Evolutionary conservation across 2,113 vertebrate species (phyloP).

Genomic region (Scolopax mira): DNA sequence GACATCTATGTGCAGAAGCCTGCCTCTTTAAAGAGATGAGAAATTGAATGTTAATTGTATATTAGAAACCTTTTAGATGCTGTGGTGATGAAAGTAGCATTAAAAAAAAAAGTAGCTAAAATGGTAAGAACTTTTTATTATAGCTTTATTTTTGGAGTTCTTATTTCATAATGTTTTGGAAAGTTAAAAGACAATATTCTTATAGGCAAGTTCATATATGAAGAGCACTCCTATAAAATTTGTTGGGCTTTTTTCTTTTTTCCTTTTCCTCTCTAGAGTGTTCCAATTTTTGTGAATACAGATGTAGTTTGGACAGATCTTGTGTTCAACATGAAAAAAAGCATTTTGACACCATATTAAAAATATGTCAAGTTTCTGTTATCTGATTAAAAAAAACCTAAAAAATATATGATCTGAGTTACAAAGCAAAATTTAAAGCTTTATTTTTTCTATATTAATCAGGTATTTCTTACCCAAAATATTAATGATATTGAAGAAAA

Average conservation of each 20-base stretch:
- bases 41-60: not conserved
- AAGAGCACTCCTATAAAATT: not conserved
- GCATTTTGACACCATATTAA: not conserved
- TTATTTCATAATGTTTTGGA: not conserved
- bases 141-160: not conserved
- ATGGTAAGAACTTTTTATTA: not conserved
- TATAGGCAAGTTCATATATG: not conserved
- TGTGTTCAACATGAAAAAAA: not conserved
- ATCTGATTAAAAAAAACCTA: not conserved
- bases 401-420: not conserved
- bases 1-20: not conserved
- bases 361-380: not conserved
- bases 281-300: not conserved
- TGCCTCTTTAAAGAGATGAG: not conserved
- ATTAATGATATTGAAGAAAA: not conserved
- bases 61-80: not conserved
- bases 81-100: not conserved
- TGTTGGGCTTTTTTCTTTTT: not conserved
- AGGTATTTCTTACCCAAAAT: not conserved
- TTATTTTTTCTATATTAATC: not conserved
- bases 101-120: not conserved
- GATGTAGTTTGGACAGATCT: not conserved
- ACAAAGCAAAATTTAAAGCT: not conserved
- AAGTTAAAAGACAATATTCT: not conserved
- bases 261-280: not conserved